Percentiles rank a stretch among this genome's conserved stretches.
Evolutionary conservation across 2,113 vertebrate genomes (phyloP).

Genomic region (Felis chaus): DNA sequence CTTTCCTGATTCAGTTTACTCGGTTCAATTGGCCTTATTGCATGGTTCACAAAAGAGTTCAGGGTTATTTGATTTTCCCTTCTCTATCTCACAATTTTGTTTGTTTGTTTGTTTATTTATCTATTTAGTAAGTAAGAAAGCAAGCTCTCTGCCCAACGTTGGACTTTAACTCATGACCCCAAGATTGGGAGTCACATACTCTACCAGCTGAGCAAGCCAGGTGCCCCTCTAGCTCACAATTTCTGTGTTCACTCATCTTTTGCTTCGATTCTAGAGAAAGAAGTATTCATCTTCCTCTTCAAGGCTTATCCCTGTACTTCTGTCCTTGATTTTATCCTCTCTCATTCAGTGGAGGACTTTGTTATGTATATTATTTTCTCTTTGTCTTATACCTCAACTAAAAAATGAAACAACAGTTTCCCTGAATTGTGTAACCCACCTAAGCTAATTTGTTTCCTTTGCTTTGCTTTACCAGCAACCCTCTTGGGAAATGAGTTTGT

Average conservation of each 20-base stretch:
- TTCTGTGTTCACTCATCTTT: constrained; percentile 41
- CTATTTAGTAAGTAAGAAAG: neutral
- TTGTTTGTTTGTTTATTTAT: neutral
- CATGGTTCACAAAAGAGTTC: neutral
- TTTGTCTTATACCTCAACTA: constrained; percentile 21
- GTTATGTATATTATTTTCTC: neutral
- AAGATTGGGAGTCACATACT: neutral
- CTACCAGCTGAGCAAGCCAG: neutral
- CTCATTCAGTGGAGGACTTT: neutral
- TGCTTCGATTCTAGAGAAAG: constrained; percentile 28
- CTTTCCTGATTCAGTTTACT: constrained; percentile 52
- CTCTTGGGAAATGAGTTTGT: constrained; percentile 54
- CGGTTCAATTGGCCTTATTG: neutral
- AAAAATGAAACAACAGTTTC: constrained; percentile 41
- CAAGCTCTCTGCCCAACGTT: neutral
- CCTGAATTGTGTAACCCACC: neutral
- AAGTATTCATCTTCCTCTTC: neutral
- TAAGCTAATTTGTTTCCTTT: constrained; percentile 6
- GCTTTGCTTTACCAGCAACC: constrained; percentile 5
- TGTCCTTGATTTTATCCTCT: neutral
- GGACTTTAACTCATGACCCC: neutral
- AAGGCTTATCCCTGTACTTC: neutral
- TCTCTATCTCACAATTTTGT: neutral
- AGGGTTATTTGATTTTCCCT: neutral
- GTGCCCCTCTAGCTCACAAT: neutral